Base-by-base conservation (phyloP, 2,888 invertebrate species). In the Chorisops tibialis region DNA sequence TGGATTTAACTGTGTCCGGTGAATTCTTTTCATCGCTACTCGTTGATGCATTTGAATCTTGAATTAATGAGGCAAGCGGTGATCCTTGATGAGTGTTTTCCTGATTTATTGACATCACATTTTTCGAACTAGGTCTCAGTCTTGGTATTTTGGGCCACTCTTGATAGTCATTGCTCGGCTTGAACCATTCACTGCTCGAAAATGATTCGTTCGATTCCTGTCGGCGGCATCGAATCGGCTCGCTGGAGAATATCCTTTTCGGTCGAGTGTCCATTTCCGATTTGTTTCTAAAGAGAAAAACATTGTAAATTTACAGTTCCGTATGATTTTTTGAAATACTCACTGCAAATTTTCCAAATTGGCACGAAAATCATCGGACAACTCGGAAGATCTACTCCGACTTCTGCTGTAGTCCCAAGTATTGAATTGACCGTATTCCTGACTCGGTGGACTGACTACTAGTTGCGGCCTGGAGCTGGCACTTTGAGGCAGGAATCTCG, bases 101-200 rank as follows among this genome's bases (percentile, higher is more conserved):
- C 30, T 62, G 60, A 35, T 77, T 77, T 43, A 76, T 77, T n/a
- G 74, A 76, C 70, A 77, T 74, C 7, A 77, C 70, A 68, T 76
- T 77, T 54, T 77, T 77, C 0, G 76, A 77, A 59, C 76, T 76
- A 7, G 78, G 78, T 2, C 77, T 70, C 37, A 77, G 65, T 62
- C 73, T 73, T 35, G 77, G 77, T 66, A 77, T 77, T 67, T 75
- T 75, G 52, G 72, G 75, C 62, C 77, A 78, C 64, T 77, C 77
- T 2, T 76, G 70, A 63, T 74, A 77, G 18, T 73, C 70, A 2
- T 69, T 52, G 4, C 70, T 71, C 0, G 75, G 73, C 16, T 74
- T 75, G 65, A 77, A 77, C 78, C 78, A 78, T 48, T 76, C 75
- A 38, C 68, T 69, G 63, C 71, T 74, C 7, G 74, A 70, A 59